Percentiles rank a stretch among this genome's conserved stretches.
Conservation (phyloP, 2,113 vertebrate species). For the Pelecanus crispus region DNA sequence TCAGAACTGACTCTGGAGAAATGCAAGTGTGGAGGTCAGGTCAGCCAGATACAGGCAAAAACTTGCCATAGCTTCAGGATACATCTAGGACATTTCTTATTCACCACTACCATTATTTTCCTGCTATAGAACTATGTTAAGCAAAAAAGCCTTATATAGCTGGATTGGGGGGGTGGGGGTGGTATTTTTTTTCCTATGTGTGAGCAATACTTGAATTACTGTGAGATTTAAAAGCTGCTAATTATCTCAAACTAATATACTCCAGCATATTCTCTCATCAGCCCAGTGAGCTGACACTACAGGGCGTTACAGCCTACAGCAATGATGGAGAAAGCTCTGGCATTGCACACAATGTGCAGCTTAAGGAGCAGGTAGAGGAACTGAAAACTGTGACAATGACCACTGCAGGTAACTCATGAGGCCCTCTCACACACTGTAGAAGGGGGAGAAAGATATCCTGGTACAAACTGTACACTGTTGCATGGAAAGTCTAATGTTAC, state of each 20-base stretch:
- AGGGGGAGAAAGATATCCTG: neutral
- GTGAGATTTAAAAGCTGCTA: neutral
- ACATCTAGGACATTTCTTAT: neutral
- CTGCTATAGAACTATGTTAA: neutral
- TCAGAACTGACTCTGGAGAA: neutral
- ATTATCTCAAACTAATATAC: neutral
- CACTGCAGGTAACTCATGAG: neutral
- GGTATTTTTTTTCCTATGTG: neutral
- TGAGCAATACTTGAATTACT: neutral
- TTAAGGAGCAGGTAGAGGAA: neutral
- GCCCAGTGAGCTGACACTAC: neutral
- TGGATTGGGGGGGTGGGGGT: no score
- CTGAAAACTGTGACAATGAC: neutral
- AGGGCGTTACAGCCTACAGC: neutral
- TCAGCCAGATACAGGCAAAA: neutral
- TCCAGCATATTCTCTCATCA: neutral
- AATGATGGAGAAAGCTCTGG: neutral
- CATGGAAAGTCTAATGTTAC: neutral
- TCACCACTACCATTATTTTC: neutral
- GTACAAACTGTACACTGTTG: neutral
- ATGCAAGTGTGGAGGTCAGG: neutral
- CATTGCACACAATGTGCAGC: neutral
- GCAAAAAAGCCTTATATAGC: neutral
- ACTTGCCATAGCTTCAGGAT: neutral
- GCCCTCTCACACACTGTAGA: neutral